Evolutionary conservation across 2,113 vertebrate genomes (phyloP).

Genomic region (Scomber scombrus): DNA sequence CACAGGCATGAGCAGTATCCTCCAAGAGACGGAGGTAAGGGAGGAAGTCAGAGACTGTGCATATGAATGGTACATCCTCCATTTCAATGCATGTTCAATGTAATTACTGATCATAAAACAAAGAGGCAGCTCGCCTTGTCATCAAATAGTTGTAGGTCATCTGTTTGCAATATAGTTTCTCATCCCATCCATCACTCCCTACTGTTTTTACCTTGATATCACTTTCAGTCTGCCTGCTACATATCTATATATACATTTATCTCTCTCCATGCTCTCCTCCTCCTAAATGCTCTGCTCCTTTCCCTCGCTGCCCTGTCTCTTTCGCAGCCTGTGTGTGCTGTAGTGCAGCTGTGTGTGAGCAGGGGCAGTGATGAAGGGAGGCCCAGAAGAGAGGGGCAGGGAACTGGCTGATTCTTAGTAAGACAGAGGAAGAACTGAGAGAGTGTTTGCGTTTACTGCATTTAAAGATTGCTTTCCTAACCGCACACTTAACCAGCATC

Average conservation of each 20-base stretch:
- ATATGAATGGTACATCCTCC: conserved; percentile 42
- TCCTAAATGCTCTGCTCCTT: background rate
- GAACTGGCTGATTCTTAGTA: conserved; percentile 73
- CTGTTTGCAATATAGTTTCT: conserved; percentile 32
- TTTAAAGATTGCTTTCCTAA: conserved; percentile 77
- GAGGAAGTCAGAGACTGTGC: conserved; percentile 41
- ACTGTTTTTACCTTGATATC: conserved; percentile 6
- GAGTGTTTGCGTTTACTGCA: conserved; percentile 65
- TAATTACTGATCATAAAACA: conserved; percentile 55
- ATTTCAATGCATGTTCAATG: conserved; percentile 46
- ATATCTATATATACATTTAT: conserved; percentile 26
- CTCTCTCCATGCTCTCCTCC: background rate
- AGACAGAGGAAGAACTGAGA: conserved; percentile 58
- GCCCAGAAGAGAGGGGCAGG: conserved; percentile 70
- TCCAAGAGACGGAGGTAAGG: conserved; percentile 45
- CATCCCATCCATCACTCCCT: conserved; percentile 35
- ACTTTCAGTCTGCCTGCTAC: conserved; percentile 25
- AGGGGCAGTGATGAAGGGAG: conserved; percentile 57
- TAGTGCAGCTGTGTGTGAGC: conserved; percentile 63
- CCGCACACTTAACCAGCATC: conserved; percentile 63
- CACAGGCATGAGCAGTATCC: conserved; percentile 74
- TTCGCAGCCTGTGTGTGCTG: conserved; percentile 43
- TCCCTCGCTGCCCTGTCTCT: conserved; percentile 12
- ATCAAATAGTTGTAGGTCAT: conserved; percentile 35
- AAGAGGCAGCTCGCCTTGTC: conserved; percentile 32